Evolutionary conservation across 2,888 invertebrate species (phyloP).

Genomic region (Oscheius sp.): DNA sequence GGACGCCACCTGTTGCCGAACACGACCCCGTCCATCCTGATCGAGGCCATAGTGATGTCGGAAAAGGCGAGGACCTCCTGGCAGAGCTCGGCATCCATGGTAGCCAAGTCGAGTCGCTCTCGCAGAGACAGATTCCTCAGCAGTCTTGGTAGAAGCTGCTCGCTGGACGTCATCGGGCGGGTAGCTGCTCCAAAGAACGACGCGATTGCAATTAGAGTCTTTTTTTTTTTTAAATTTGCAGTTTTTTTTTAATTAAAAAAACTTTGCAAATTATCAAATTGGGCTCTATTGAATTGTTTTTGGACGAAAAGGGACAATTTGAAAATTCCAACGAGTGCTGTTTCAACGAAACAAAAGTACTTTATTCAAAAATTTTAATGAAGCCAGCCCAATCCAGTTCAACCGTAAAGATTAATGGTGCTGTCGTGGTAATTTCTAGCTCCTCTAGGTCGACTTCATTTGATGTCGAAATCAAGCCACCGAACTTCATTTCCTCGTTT

Average conservation of each 20-base stretch:
- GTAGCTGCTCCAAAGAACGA: too few species aligned
- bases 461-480: conserved; percentile 34
- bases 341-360: too few species aligned
- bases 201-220: too few species aligned
- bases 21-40: neutral
- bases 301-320: too few species aligned
- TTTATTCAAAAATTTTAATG: neutral
- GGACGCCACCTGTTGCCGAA: neutral
- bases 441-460: conserved; percentile 22
- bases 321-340: too few species aligned
- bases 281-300: too few species aligned
- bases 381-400: conserved; percentile 12
- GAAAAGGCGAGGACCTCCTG: neutral
- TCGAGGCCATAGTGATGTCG: conserved; percentile 4
- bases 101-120: conserved; percentile 7
- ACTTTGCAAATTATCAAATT: too few species aligned
- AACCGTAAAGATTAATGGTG: conserved; percentile 34
- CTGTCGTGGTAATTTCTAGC: conserved; percentile 8
- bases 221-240: too few species aligned
- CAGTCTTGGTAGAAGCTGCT: neutral
- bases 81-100: conserved; percentile 7
- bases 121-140: neutral
- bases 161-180: neutral
- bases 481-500: conserved; percentile 26
- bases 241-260: too few species aligned